These are phyloP conservation scores for Sympetrum striolatum DNA, from an alignment of 2,888 invertebrate genomes.

Conservation along the genomic window DNA sequence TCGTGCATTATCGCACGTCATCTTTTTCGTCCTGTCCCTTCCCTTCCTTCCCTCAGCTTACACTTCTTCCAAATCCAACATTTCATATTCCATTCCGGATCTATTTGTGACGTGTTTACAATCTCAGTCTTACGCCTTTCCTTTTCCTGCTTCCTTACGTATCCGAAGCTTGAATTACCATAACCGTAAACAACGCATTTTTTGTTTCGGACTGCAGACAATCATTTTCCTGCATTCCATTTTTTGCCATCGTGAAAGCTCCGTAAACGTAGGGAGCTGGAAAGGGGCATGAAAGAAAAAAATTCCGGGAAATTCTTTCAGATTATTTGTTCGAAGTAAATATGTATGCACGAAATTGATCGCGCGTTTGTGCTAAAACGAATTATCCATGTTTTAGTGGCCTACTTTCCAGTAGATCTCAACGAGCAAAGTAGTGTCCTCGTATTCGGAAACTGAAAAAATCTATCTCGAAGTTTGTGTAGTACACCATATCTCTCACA, in stretches of 20 bases:
- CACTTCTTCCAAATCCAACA: background rate
- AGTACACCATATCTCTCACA: too few species aligned
- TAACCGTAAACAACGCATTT: background rate
- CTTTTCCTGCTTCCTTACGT: background rate
- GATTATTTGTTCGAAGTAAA: too few species aligned
- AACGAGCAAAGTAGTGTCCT: too few species aligned
- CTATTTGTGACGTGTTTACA: background rate
- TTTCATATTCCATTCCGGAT: background rate
- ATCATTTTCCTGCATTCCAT: background rate
- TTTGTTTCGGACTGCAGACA: background rate
- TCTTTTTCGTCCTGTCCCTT: background rate
- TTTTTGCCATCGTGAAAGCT: background rate
- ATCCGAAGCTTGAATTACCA: background rate
- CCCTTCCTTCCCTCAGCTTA: background rate
- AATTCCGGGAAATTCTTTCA: too few species aligned
- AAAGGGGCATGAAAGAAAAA: background rate
- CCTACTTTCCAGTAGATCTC: too few species aligned
- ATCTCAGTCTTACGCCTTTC: background rate
- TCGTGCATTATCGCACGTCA: background rate
- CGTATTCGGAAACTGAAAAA: too few species aligned
- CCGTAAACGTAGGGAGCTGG: background rate
- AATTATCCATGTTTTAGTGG: too few species aligned
- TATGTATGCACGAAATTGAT: too few species aligned
- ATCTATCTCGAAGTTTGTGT: too few species aligned
- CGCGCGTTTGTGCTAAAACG: too few species aligned